Conservation (phyloP, 2,113 vertebrate genomes). For the Synchiropus splendidus region DNA sequence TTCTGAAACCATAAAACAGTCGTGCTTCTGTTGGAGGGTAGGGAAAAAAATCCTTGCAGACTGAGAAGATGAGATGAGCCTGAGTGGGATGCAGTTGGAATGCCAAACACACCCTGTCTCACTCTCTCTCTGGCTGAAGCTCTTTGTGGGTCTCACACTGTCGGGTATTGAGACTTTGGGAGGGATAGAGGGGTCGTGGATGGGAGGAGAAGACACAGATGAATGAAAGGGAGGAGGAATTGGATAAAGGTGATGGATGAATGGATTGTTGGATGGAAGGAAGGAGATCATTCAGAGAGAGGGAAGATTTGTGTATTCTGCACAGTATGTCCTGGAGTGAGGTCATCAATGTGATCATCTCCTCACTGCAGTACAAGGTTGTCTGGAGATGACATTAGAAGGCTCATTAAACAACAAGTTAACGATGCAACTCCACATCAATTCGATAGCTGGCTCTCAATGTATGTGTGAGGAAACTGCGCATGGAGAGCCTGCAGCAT, state of each 20-base stretch:
- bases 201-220: slow-evolving; percentile 12
- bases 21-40: slow-evolving; percentile 3
- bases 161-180: slow-evolving; percentile 10
- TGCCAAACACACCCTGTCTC: slow-evolving; percentile 32
- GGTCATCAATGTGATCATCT: too few species aligned
- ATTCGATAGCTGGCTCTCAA: too few species aligned
- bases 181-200: slow-evolving; percentile 2
- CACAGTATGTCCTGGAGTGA: too few species aligned
- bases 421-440: too few species aligned
- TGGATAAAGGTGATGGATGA: slow-evolving; percentile 23
- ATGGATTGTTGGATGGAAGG: slow-evolving; percentile 16
- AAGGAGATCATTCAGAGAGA: slow-evolving; percentile 3
- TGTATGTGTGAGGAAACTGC: too few species aligned
- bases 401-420: too few species aligned
- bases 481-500: too few species aligned
- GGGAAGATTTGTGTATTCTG: too few species aligned
- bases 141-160: background rate
- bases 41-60: slow-evolving; percentile 23
- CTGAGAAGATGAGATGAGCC: slow-evolving; percentile 33
- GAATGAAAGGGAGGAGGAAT: slow-evolving; percentile 16
- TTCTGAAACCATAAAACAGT: background rate
- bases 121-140: background rate
- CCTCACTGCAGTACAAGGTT: too few species aligned
- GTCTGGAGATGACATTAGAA: too few species aligned
- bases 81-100: slow-evolving; percentile 35